These are phyloP conservation scores for Neotoxoptera formosana DNA, from an alignment of 1,140 invertebrate species.

Conservation along the genomic window DNA sequence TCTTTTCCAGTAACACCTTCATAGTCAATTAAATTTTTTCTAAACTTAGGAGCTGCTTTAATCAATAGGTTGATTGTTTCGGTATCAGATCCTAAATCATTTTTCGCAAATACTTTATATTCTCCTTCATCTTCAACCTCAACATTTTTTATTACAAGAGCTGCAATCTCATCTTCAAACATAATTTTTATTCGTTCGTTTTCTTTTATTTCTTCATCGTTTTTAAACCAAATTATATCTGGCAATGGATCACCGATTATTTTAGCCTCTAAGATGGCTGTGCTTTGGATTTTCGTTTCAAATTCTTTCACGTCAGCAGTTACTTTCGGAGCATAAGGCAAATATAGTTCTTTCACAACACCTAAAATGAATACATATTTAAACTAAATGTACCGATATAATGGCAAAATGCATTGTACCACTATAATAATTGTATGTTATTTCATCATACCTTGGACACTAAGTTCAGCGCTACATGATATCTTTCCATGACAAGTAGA, in stretches of 20 bases:
- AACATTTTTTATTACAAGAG: constrained; percentile 88
- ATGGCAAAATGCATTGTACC: background rate
- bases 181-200: constrained; percentile 83
- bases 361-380: constrained; percentile 65
- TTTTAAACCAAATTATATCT: constrained; percentile 85
- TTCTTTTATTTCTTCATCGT: constrained; percentile 81
- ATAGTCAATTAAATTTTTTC: constrained; percentile 71
- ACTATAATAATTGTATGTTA: background rate
- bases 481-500: constrained; percentile 91
- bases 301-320: constrained; percentile 77
- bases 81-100: constrained; percentile 85
- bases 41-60: constrained; percentile 83
- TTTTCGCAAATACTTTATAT: constrained; percentile 84
- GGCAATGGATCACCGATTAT: constrained; percentile 92
- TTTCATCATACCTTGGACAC: constrained; percentile 74
- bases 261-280: constrained; percentile 92
- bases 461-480: constrained; percentile 91
- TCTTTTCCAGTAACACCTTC: constrained; percentile 75
- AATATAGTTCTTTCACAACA: constrained; percentile 79
- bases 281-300: constrained; percentile 81
- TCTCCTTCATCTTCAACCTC: constrained; percentile 81
- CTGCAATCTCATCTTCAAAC: constrained; percentile 94
- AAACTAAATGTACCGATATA: background rate
- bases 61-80: constrained; percentile 79
- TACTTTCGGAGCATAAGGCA: constrained; percentile 81